phyloP scores from a whole-genome alignment of 2,797 vertebrate genomes.

The Cuniculus paca region DNA sequence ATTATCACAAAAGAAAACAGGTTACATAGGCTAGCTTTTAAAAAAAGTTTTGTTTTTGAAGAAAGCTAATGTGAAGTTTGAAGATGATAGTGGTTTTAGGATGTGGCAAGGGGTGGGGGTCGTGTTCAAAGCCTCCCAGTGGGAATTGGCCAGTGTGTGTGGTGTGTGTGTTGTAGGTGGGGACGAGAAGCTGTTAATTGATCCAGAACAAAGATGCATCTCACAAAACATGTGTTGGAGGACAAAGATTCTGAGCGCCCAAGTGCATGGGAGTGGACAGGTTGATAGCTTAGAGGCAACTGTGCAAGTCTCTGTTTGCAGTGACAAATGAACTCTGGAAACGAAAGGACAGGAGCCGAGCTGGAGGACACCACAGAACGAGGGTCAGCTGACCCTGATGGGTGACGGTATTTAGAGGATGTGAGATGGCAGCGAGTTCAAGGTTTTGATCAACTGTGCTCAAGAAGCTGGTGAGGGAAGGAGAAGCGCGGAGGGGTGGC shows the following conservation, averaged over 20 bases:
- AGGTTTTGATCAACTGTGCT: conserved; percentile 23
- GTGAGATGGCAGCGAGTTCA: not conserved
- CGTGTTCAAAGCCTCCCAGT: not conserved
- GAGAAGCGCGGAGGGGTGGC: not conserved
- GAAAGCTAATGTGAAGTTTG: not conserved
- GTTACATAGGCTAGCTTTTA: not conserved
- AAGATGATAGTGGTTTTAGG: conserved; percentile 7
- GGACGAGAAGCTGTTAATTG: not conserved
- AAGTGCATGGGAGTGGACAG: not conserved
- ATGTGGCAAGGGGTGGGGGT: not conserved
- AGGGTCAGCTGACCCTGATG: not conserved
- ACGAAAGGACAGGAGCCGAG: not conserved
- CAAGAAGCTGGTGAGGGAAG: not conserved
- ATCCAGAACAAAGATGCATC: not conserved
- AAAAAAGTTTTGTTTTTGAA: not conserved
- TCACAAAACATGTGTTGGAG: not conserved
- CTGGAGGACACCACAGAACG: not conserved
- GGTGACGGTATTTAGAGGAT: not conserved
- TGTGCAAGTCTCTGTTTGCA: not conserved
- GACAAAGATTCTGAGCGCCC: not conserved
- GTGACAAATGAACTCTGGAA: not conserved
- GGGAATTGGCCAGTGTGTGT: not conserved
- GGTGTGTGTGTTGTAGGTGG: not conserved
- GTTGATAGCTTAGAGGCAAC: not conserved
- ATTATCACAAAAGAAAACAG: conserved; percentile 40